Evolutionary conservation across 2,113 vertebrate species (phyloP), one percentile per base, ranked within the genome.

Genomic region (Phainopepla nitens): DNA sequence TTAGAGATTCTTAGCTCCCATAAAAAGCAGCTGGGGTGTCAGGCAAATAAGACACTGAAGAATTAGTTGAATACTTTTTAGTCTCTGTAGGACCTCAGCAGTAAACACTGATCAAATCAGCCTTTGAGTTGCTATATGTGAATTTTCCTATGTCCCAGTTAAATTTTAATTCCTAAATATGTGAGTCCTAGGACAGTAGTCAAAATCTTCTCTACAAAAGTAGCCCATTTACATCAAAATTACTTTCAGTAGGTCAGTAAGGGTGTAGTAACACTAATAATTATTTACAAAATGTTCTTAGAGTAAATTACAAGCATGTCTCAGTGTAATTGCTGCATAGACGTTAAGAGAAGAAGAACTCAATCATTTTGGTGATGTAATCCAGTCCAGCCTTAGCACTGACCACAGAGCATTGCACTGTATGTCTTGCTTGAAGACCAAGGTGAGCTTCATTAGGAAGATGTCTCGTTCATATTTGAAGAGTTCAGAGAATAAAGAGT

Each of bases 401-500:
- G 88, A 78, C 72, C 72, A 53, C 86, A 79, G 53, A 75, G 31
- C 60, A 45, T 75, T 0, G 0, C 35, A 47, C 22, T 81, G 2
- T 49, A 80, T 68, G 31, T 79, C 45, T 75, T 75, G 56, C 47
- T 78, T 78, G 76, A 89, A 83, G 69, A 78, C 53, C 36, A 73
- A 80, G 60, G 64, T 78, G 69, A 89, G 64, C 68, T 90, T 91
- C 21, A 36, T 87, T 88, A 86, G 66, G 90, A 90, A 90, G 82
- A 44, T 51, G 54, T 69, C 66, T 77, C 0, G 1, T 87, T 92
- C 58, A 22, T 70, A 66, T 81, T 91, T 94, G 87, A 87, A 87
- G 56, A 93, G 64, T 92, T 89, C 51, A 68, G 79, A 90, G 85
- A 92, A 90, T 82, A 94, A 83, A 95, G 85, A 87, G 36, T 87